These are phyloP conservation scores for Loxodonta africana DNA, from an alignment of 2,113 vertebrate genomes.

Conservation along the genomic window DNA sequence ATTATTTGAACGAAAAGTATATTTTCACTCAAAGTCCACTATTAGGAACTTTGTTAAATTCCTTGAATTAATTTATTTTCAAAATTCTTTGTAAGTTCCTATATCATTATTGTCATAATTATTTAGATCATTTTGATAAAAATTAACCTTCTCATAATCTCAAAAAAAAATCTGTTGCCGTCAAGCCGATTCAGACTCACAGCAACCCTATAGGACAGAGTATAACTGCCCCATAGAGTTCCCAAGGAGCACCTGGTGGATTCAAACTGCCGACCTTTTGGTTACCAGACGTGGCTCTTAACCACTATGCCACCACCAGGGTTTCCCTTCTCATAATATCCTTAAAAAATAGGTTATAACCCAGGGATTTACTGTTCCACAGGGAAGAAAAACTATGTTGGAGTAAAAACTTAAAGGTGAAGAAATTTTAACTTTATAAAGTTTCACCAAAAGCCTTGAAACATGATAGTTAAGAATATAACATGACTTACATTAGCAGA, in stretches of 20 bases:
- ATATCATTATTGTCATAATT: neutral
- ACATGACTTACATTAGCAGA: neutral
- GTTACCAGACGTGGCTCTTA: no score
- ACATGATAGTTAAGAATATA: neutral
- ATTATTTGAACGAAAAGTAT: slow-evolving; percentile 60
- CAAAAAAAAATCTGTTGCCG: neutral
- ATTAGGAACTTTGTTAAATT: neutral
- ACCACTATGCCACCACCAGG: no score
- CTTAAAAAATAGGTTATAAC: neutral
- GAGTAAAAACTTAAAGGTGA: slow-evolving; percentile 34
- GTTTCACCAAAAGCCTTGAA: neutral
- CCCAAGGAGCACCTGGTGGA: no score
- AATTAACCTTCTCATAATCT: neutral
- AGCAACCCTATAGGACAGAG: no score
- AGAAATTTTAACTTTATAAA: neutral
- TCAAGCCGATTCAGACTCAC: no score
- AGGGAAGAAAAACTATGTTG: slow-evolving; percentile 44
- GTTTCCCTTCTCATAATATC: neutral
- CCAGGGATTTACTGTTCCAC: neutral
- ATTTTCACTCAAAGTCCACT: neutral
- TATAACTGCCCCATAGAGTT: no score
- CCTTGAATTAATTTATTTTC: slow-evolving; percentile 43
- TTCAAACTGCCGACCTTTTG: no score
- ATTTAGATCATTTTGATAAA: neutral
- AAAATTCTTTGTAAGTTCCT: neutral